These are phyloP conservation scores for Diplolepis rosae DNA, from an alignment of 2,888 invertebrate species.

Conservation along the genomic window DNA sequence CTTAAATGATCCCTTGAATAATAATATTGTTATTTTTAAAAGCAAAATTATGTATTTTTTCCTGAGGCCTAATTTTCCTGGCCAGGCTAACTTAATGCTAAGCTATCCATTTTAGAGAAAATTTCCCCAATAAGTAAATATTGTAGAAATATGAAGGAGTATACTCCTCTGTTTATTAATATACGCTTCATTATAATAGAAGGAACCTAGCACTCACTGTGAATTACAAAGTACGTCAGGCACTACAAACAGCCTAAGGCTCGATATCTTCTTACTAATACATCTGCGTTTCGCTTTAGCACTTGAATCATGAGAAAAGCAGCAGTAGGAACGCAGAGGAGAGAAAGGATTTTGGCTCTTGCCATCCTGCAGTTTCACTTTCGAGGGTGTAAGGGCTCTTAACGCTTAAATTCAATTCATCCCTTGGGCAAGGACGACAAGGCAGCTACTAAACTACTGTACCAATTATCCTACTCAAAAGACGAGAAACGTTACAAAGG, in stretches of 20 bases:
- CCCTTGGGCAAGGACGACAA: background rate
- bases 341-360: conserved; percentile 42
- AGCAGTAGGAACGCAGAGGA: background rate
- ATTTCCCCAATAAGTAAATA: too few relatives aligned
- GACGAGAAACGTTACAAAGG: background rate
- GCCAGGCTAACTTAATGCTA: too few relatives aligned
- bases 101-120: too few relatives aligned
- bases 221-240: background rate
- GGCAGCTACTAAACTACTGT: background rate
- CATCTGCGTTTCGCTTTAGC: conserved; percentile 59
- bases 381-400: conserved; percentile 42
- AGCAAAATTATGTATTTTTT: too few relatives aligned
- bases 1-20: too few relatives aligned
- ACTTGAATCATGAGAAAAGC: conserved; percentile 46
- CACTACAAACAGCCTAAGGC: conserved; percentile 53
- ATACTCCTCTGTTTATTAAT: too few relatives aligned
- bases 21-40: too few relatives aligned
- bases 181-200: too few relatives aligned
- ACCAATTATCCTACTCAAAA: background rate
- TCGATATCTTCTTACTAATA: conserved; percentile 71
- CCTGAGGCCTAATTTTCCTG: too few relatives aligned
- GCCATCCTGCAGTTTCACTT: conserved; percentile 42
- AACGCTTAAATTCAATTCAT: conserved; percentile 44
- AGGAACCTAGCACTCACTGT: background rate
- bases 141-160: too few relatives aligned